Conservation (phyloP, 53 echinoderm and acorn worm genomes). For the Patiria pectinifera region DNA sequence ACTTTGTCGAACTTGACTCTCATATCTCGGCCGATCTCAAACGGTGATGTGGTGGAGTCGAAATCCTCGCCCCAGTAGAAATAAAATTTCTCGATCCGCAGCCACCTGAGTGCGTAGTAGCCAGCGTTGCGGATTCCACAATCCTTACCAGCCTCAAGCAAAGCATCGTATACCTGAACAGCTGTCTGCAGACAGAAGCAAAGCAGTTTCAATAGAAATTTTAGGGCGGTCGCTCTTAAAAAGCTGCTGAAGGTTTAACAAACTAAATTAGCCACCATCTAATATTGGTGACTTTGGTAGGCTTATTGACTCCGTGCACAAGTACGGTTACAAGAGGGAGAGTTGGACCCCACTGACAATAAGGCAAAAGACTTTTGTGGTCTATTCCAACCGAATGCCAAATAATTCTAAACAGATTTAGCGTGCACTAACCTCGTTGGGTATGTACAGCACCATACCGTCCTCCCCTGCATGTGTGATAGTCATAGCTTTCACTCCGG, state of each 20-base stretch:
- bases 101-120: conserved; percentile 88
- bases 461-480: conserved; percentile 97
- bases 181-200: conserved; percentile 64
- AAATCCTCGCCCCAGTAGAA: conserved; percentile 96
- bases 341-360: no score
- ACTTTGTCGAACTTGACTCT: conserved; percentile 98
- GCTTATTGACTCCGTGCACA: no score
- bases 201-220: neutral
- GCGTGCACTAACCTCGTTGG: conserved; percentile 82
- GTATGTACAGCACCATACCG: conserved; percentile 94
- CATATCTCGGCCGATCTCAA: conserved; percentile 90
- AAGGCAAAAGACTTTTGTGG: no score
- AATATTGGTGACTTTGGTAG: no score
- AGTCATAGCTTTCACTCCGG: conserved; percentile 82
- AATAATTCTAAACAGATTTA: neutral
- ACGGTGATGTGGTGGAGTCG: conserved; percentile 78
- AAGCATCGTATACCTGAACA: conserved; percentile 80
- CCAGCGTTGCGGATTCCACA: conserved; percentile 90
- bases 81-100: conserved; percentile 94
- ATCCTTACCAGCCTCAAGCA: conserved; percentile 78
- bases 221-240: no score
- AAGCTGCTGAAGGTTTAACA: no score
- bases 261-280: no score
- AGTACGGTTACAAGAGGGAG: no score
- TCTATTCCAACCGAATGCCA: neutral